phyloP scores from a whole-genome alignment of 2,888 invertebrate species.

The Drepana falcataria region DNA sequence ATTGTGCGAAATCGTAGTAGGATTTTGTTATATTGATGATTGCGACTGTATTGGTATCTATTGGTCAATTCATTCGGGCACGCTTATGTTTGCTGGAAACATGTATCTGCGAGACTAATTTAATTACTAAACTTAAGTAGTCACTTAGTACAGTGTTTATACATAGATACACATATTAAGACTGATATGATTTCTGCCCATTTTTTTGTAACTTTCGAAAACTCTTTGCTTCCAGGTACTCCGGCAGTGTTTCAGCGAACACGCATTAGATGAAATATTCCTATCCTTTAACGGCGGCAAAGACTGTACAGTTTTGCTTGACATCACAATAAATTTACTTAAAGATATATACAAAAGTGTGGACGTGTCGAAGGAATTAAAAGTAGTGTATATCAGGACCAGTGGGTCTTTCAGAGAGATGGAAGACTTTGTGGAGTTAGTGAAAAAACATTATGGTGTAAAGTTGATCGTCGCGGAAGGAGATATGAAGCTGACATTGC shows the following conservation, averaged over 20 bases:
- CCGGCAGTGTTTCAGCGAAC: conserved; percentile 79
- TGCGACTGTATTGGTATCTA: too few species aligned
- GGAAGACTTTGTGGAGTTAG: conserved; percentile 88
- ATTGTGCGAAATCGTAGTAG: too few species aligned
- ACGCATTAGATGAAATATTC: conserved; percentile 87
- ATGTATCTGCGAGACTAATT: too few species aligned
- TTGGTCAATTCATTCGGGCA: too few species aligned
- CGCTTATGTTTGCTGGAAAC: too few species aligned
- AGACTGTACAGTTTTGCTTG: conserved; percentile 95
- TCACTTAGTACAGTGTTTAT: too few species aligned
- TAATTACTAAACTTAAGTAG: too few species aligned
- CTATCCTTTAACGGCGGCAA: conserved; percentile 99
- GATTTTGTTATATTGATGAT: too few species aligned
- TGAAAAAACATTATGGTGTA: conserved; percentile 85
- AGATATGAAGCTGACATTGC: conserved; percentile 85
- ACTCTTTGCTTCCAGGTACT: conserved; percentile 73
- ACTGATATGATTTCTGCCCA: too few species aligned
- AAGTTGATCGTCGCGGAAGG: conserved; percentile 83
- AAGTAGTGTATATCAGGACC: conserved; percentile 89
- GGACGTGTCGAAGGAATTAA: conserved; percentile 66
- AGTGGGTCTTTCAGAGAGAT: conserved; percentile 91
- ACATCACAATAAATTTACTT: conserved; percentile 51
- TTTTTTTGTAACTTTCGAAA: too few species aligned
- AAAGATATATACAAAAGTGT: conserved; percentile 40
- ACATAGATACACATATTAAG: too few species aligned